phyloP scores from a whole-genome alignment of 2,113 vertebrate genomes.

The Ciconia boyciana region DNA sequence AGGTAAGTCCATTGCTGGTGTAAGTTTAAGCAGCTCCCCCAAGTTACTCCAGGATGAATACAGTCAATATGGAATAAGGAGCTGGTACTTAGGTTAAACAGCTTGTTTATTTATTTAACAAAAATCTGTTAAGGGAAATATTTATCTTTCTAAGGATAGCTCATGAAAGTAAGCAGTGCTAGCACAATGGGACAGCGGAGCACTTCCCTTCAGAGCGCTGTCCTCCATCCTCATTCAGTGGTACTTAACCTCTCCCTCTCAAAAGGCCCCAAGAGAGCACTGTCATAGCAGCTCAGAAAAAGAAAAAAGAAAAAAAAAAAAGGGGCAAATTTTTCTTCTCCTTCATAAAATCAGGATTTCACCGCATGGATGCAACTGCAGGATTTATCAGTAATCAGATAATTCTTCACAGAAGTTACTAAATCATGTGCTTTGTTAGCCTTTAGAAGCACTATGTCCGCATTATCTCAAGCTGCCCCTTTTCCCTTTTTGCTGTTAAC shows the following conservation, averaged over 20 bases:
- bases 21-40: background rate
- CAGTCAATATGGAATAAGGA: background rate
- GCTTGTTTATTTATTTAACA: background rate
- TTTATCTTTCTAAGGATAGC: background rate
- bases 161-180: background rate
- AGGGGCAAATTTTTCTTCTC: background rate
- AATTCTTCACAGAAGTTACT: background rate
- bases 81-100: background rate
- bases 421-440: background rate
- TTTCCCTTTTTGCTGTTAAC: background rate
- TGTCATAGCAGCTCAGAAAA: background rate
- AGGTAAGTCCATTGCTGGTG: background rate
- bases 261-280: background rate
- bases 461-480: background rate
- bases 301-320: background rate
- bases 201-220: background rate
- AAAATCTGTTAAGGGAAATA: background rate
- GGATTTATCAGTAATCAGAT: background rate
- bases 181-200: background rate
- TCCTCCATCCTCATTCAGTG: background rate
- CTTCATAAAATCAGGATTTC: background rate
- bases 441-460: background rate
- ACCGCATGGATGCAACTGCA: background rate
- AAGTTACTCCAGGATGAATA: background rate
- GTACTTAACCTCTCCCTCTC: background rate